phyloP scores from a whole-genome alignment of 1,140 invertebrate species.

The Planococcus citri region DNA sequence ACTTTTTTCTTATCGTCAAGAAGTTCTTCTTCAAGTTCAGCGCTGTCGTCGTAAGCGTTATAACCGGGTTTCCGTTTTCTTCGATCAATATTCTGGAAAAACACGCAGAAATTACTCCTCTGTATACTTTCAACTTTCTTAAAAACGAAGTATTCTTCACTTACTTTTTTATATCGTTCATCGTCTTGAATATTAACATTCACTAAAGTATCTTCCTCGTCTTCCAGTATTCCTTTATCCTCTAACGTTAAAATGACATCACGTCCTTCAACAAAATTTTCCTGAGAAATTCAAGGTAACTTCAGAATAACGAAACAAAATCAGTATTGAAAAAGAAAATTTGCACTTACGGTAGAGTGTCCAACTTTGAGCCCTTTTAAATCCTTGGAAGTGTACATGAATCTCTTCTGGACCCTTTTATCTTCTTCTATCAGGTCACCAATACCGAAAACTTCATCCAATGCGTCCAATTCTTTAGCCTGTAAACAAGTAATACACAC shows the following conservation, averaged over 20 bases:
- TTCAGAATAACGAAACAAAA: background rate
- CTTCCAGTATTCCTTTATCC: conserved; percentile 81
- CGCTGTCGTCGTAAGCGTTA: conserved; percentile 65
- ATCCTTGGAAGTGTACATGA: conserved; percentile 52
- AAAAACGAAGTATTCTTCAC: no score
- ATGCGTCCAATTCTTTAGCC: conserved; percentile 85
- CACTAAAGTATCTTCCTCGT: conserved; percentile 77
- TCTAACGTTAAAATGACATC: conserved; percentile 84
- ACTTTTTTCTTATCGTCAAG: conserved; percentile 70
- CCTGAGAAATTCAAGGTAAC: conserved; percentile 32
- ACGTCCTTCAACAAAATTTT: conserved; percentile 67
- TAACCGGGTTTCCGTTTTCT: conserved; percentile 69
- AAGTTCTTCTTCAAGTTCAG: conserved; percentile 52
- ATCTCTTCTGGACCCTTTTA: conserved; percentile 44
- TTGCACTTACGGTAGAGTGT: conserved; percentile 41
- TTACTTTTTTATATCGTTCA: conserved; percentile 72
- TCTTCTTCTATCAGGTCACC: conserved; percentile 69
- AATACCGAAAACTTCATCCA: conserved; percentile 91
- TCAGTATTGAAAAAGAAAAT: conserved; percentile 14
- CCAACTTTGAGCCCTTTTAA: conserved; percentile 54
- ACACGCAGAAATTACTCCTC: no score
- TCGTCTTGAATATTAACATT: conserved; percentile 94
- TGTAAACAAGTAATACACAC: conserved; percentile 33
- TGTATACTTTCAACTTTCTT: no score
- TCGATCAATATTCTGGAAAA: conserved; percentile 61